phyloP scores from a whole-genome alignment of 2,888 invertebrate genomes.

The Stenotaenia linearis region DNA sequence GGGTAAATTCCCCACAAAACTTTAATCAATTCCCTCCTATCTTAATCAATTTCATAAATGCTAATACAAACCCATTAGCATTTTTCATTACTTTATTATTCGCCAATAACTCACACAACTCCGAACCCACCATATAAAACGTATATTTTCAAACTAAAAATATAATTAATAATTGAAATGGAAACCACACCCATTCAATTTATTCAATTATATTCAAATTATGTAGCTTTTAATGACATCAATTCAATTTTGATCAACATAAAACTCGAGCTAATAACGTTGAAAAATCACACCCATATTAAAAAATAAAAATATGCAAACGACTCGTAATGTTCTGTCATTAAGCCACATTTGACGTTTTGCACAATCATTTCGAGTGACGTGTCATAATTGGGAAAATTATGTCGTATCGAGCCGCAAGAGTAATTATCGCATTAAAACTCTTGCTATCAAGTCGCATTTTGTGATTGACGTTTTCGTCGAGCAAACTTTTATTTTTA shows the following conservation, averaged over 20 bases:
- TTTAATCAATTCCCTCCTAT: too few relatives aligned
- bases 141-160: not conserved
- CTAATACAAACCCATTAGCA: not conserved
- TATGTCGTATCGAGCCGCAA: not conserved
- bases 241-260: not conserved
- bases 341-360: not conserved
- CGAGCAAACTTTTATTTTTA: not conserved
- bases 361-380: conserved; percentile 9
- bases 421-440: not conserved
- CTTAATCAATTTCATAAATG: not conserved
- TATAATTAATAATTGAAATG: not conserved
- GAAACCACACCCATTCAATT: not conserved
- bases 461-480: not conserved
- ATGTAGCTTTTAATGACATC: not conserved
- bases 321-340: not conserved
- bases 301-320: too few relatives aligned
- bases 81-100: not conserved
- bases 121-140: too few relatives aligned
- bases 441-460: not conserved
- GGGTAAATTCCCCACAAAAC: too few relatives aligned
- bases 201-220: conserved; percentile 9
- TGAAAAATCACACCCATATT: not conserved
- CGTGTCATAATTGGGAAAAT: not conserved
- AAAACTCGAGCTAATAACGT: not conserved
- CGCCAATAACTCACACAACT: not conserved